Base-by-base conservation (phyloP, 2,888 invertebrate genomes). In the Galeopsomyia nigrocyanea region DNA sequence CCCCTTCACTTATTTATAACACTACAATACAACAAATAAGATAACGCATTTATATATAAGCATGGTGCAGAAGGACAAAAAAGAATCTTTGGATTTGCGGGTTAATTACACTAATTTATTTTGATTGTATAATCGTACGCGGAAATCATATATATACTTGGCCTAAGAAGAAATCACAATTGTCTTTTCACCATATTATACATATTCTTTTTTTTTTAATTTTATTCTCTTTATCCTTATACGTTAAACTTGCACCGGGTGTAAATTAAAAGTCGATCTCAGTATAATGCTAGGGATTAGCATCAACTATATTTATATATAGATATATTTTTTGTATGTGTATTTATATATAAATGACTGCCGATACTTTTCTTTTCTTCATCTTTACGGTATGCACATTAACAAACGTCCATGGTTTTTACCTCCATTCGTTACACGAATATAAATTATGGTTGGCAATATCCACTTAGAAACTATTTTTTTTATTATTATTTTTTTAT, bases 101-200 rank as follows among this genome's bases (percentile, higher is more conserved):
- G 81, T 83, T 81, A 82, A 83, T 84, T 83, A 84, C 83, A 82
- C 83, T 83, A 77, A 77, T 85, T 84, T 86, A 85, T 85, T 86
- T 84, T 81, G 81, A 86, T 84, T 84, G 82, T 82, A 86, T 83
- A 83, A 83, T 67, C 46, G 46, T 74, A 68, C 47, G 71, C 19
- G 50, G 57, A 74, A 75, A 66, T 81, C 80, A 83, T 39, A 39
- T 26, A 26, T 39, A 39, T 85, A 82, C 79, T 80, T 85, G 83
- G 80, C 80, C 82, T 83, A 84, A 83, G 82, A 79, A 81, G 80
- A 81, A 85, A 84, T 85, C 83, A 85, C 83, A 85, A 83, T 83
- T 79, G 80, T 81, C 81, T 75, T 77, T 75, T 77, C 60, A 17
- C 16, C 64, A 49, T 49, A 51, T 61, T 63, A 62, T 57, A 56